A percentile compares a stretch with the other conserved stretches of the same genome.
These are phyloP conservation scores for Paramuricea clavata DNA, from an alignment of 92 coral and sea anemone genomes.

Conservation along the genomic window DNA sequence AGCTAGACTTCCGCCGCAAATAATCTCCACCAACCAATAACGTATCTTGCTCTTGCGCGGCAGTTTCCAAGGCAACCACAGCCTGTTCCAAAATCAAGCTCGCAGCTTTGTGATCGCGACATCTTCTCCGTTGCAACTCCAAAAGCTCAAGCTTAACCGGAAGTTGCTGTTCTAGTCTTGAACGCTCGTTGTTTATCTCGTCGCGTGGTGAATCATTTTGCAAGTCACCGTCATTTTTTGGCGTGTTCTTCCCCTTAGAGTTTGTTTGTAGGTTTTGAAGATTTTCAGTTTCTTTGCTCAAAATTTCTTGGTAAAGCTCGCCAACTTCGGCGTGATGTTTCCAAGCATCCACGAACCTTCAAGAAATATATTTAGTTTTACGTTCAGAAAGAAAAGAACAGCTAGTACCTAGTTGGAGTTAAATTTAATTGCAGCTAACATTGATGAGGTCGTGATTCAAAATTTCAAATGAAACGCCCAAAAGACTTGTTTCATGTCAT, in stretches of 20 bases:
- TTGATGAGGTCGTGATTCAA: no score
- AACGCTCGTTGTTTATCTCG: background rate
- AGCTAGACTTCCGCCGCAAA: slow-evolving; percentile 22
- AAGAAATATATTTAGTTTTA: no score
- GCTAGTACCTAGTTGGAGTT: no score
- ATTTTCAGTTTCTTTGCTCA: slow-evolving; percentile 41
- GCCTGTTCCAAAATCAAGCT: slow-evolving; percentile 78
- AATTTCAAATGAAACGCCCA: no score
- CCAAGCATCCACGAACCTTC: slow-evolving; percentile 33
- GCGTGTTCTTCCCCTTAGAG: background rate
- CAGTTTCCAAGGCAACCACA: slow-evolving; percentile 50
- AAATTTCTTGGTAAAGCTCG: slow-evolving; percentile 23
- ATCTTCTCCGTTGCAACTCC: slow-evolving; percentile 77
- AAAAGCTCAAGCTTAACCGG: slow-evolving; percentile 84
- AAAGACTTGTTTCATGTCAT: no score
- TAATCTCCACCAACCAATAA: slow-evolving; percentile 28
- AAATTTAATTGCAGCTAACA: no score
- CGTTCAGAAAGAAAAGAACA: no score
- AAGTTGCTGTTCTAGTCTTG: slow-evolving; percentile 63
- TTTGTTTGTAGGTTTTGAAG: slow-evolving; percentile 67
- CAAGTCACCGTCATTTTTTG: background rate
- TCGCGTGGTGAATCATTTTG: background rate
- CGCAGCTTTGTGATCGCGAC: slow-evolving; percentile 79
- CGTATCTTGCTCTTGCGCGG: slow-evolving; percentile 39
- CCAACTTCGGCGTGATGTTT: slow-evolving; percentile 50